These are phyloP conservation scores for Danaus chrysippus DNA, from an alignment of 2,888 invertebrate genomes.

Conservation along the genomic window DNA sequence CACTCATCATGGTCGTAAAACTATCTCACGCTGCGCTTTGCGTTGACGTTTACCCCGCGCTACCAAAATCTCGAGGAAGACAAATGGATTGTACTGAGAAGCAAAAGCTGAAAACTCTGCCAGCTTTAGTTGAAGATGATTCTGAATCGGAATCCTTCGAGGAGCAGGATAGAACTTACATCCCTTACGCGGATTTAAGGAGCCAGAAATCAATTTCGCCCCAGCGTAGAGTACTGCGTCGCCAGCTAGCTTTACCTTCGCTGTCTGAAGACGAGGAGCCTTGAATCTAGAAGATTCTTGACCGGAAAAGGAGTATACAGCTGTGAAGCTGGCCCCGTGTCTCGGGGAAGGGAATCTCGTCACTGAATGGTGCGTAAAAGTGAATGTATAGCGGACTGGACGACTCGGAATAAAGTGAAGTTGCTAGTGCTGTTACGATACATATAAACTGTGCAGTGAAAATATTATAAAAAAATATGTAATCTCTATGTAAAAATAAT, in stretches of 20 bases:
- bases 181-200: slow-evolving; percentile 56
- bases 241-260: slow-evolving; percentile 65
- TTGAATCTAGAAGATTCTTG: slow-evolving; percentile 46
- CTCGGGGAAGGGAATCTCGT: slow-evolving; percentile 24
- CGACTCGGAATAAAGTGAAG: slow-evolving; percentile 21
- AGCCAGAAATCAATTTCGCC: slow-evolving; percentile 71
- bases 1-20: slow-evolving; percentile 41
- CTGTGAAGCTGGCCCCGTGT: slow-evolving; percentile 31
- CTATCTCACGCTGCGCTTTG: slow-evolving; percentile 39
- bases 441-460: slow-evolving; percentile 38
- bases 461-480: slow-evolving; percentile 25
- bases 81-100: slow-evolving; percentile 37
- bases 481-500: slow-evolving; percentile 31
- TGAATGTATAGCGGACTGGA: slow-evolving; percentile 22
- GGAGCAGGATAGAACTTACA: slow-evolving; percentile 46
- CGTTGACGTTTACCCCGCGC: slow-evolving; percentile 41
- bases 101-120: slow-evolving; percentile 37
- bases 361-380: slow-evolving; percentile 23
- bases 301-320: slow-evolving; percentile 60
- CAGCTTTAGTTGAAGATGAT: slow-evolving; percentile 42
- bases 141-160: slow-evolving; percentile 39
- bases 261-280: slow-evolving; percentile 74
- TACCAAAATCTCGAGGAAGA: slow-evolving; percentile 37
- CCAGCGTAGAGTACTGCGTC: slow-evolving; percentile 58
- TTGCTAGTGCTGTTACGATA: slow-evolving; percentile 27